phyloP scores from a whole-genome alignment of 2,888 invertebrate species.

The Silvanus unidentatus region DNA sequence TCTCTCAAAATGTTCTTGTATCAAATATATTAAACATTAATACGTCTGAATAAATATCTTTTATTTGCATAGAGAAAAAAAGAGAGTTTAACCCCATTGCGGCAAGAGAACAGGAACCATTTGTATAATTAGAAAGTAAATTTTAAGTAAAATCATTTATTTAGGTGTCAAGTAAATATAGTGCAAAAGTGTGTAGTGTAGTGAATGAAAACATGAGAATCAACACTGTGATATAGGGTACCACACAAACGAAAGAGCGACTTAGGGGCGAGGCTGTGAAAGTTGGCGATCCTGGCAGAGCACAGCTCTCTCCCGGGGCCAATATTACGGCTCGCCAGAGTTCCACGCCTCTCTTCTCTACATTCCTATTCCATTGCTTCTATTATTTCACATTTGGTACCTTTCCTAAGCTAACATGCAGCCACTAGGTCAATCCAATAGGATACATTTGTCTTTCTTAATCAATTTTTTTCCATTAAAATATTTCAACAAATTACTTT shows the following conservation, averaged over 20 bases:
- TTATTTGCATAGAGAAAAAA: too few relatives aligned
- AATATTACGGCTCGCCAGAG: slow-evolving; percentile 34
- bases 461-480: not conserved
- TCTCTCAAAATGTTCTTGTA: too few relatives aligned
- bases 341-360: slow-evolving; percentile 25
- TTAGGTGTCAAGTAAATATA: slow-evolving; percentile 5
- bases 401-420: not conserved
- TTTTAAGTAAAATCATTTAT: slow-evolving; percentile 4
- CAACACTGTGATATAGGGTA: not conserved
- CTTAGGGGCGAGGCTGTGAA: slow-evolving; percentile 23
- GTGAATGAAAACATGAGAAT: not conserved
- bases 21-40: too few relatives aligned
- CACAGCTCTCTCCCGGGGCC: slow-evolving; percentile 31
- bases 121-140: too few relatives aligned
- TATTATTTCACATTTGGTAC: not conserved
- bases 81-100: too few relatives aligned
- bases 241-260: slow-evolving; percentile 17
- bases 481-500: too few relatives aligned
- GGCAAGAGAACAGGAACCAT: too few relatives aligned
- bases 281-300: slow-evolving; percentile 29
- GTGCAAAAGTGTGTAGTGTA: slow-evolving; percentile 12
- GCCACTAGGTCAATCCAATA: slow-evolving; percentile 5
- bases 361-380: slow-evolving; percentile 1
- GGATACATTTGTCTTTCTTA: too few relatives aligned
- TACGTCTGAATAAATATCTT: too few relatives aligned